These are phyloP conservation scores for Pan paniscus DNA, from an alignment of 2,113 vertebrate genomes.

Conservation along the genomic window DNA sequence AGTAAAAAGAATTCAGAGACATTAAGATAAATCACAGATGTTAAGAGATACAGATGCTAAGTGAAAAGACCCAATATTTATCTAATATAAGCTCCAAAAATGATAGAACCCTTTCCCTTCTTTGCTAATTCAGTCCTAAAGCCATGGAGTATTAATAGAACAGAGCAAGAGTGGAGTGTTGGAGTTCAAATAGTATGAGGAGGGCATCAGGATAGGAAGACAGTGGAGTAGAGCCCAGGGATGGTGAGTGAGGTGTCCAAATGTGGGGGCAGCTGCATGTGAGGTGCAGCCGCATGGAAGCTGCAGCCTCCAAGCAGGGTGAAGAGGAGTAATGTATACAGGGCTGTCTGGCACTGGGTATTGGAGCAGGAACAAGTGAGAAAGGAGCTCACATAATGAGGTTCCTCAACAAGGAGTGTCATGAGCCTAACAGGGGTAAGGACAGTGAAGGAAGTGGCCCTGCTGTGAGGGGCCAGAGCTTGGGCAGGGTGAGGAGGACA, in stretches of 20 bases:
- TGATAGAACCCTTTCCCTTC: background rate
- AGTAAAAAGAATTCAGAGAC: background rate
- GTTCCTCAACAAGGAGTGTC: background rate
- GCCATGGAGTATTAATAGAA: background rate
- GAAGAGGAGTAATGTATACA: too few relatives aligned
- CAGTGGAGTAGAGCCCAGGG: background rate
- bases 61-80: background rate
- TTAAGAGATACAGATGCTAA: background rate
- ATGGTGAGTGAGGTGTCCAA: background rate
- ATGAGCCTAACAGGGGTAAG: background rate
- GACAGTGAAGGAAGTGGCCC: background rate
- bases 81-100: background rate
- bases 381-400: background rate
- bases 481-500: background rate
- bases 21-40: background rate
- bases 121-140: background rate
- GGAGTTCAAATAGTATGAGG: background rate
- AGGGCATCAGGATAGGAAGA: background rate
- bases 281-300: background rate
- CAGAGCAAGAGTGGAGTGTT: background rate
- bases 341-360: background rate
- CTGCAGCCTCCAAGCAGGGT: background rate
- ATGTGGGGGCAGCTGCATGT: too few relatives aligned
- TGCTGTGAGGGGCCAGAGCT: background rate
- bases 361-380: background rate